Evolutionary conservation across 2,113 vertebrate genomes (phyloP).

Genomic region (Syngnathus scovelli): DNA sequence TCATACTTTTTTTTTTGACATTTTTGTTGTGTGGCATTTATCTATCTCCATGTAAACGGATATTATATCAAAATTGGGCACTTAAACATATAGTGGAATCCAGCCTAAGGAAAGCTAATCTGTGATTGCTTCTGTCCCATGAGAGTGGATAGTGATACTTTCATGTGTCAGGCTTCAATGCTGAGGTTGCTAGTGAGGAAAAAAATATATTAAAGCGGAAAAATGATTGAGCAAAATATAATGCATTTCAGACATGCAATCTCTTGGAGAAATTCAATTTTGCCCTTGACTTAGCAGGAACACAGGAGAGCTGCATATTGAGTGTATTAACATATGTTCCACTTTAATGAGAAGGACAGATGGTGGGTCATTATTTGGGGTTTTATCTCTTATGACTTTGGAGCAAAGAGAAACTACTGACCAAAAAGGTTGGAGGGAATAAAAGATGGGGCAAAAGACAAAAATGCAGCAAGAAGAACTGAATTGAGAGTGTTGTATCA

Average conservation of each 20-base stretch:
- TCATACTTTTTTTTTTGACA: no score
- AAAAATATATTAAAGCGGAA: background rate
- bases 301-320: constrained; percentile 45
- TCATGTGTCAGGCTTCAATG: background rate
- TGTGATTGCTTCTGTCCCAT: no score
- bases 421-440: background rate
- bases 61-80: no score
- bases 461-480: background rate
- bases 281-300: constrained; percentile 66
- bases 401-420: constrained; percentile 14
- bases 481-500: background rate
- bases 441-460: background rate
- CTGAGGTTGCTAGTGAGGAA: background rate
- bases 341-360: constrained; percentile 66
- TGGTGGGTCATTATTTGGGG: constrained; percentile 51
- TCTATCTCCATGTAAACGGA: no score
- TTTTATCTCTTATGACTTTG: constrained; percentile 54
- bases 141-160: background rate
- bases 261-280: constrained; percentile 55
- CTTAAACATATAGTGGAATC: no score
- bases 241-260: constrained; percentile 46
- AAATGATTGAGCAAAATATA: constrained; percentile 17
- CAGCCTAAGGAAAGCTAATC: no score
- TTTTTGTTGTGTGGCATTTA: no score
- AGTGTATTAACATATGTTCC: constrained; percentile 66